Evolutionary conservation across 37 sponge, comb jelly and placozoan species (phyloP).

Genomic region (Tethya wilhelma): DNA sequence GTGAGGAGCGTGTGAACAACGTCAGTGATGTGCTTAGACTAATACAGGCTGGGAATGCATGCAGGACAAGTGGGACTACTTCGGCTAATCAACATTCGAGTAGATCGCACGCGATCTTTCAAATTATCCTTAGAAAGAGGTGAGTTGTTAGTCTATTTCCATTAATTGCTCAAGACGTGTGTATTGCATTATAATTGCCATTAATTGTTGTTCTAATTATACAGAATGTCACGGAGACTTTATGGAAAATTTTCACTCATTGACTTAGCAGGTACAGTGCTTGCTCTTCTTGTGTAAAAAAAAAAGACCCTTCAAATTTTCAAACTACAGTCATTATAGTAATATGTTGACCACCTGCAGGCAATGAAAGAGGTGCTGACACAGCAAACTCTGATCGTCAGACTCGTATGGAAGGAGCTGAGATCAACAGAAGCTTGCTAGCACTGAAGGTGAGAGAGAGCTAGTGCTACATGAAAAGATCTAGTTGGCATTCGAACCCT

Average conservation of each 20-base stretch:
- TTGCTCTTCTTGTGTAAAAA: background rate
- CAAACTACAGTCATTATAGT: background rate
- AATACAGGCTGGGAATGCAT: slow-evolving; percentile 80
- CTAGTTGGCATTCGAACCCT: too few relatives aligned
- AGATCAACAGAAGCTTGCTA: slow-evolving; percentile 95
- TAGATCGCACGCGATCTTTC: slow-evolving; percentile 98
- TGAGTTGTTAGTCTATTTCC: background rate
- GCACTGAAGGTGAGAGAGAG: slow-evolving; percentile 88
- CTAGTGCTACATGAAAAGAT: too few relatives aligned
- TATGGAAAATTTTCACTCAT: slow-evolving; percentile 98
- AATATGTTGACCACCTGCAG: background rate
- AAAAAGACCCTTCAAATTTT: background rate
- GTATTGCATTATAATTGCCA: too few relatives aligned
- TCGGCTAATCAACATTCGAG: slow-evolving; percentile 98
- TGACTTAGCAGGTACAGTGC: slow-evolving; percentile 90
- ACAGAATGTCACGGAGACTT: slow-evolving; percentile 48
- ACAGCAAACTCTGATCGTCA: slow-evolving; percentile 90
- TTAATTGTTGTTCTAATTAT: too few relatives aligned
- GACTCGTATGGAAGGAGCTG: slow-evolving; percentile 98
- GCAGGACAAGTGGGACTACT: slow-evolving; percentile 95
- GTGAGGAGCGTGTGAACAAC: slow-evolving; percentile 71
- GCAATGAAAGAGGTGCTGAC: slow-evolving; percentile 98
- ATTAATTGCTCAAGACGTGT: background rate
- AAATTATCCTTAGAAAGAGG: slow-evolving; percentile 86
- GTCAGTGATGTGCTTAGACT: slow-evolving; percentile 85